A percentile compares a stretch with the other conserved stretches of the same genome.
Conservation (phyloP, 1,140 invertebrate genomes). For the Idris sp. region DNA sequence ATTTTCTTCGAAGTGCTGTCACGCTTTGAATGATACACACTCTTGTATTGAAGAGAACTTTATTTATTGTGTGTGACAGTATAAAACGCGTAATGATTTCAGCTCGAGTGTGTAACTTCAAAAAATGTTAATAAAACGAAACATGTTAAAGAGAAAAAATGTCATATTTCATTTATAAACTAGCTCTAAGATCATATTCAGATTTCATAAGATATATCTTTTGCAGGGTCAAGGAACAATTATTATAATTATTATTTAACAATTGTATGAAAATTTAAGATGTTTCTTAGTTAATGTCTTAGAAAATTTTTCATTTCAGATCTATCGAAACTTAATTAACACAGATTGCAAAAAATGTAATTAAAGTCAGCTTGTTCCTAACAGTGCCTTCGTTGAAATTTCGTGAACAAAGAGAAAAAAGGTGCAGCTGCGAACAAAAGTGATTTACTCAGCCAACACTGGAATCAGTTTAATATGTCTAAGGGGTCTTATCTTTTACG, state of each 20-base stretch:
- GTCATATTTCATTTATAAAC: too few species aligned
- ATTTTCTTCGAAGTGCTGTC: conserved; percentile 12
- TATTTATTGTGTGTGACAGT: conserved; percentile 33
- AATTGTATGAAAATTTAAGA: too few species aligned
- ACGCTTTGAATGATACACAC: conserved; percentile 16
- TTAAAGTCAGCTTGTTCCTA: conserved; percentile 3
- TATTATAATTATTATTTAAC: too few species aligned
- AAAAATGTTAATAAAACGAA: conserved; percentile 26
- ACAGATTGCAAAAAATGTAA: conserved; percentile 4
- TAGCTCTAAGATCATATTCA: too few species aligned
- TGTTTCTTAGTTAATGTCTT: too few species aligned
- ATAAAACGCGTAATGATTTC: conserved; percentile 25
- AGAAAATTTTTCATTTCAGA: too few species aligned
- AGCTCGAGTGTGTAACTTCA: conserved; percentile 21
- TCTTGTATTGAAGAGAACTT: conserved; percentile 7
- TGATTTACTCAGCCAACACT: conserved; percentile 23
- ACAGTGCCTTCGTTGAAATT: conserved; percentile 6
- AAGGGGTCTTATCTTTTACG: conserved; percentile 16
- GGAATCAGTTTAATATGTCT: conserved; percentile 48
- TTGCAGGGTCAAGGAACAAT: too few species aligned
- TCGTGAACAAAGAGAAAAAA: conserved; percentile 6
- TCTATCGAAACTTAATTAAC: conserved; percentile 10
- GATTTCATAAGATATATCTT: too few species aligned
- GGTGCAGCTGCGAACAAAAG: conserved; percentile 9
- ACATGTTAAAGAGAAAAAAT: too few species aligned